Percentiles rank a stretch among this genome's conserved stretches.
These are phyloP conservation scores for Protaetia brevitarsis DNA, from an alignment of 1,140 invertebrate species.

Conservation along the genomic window DNA sequence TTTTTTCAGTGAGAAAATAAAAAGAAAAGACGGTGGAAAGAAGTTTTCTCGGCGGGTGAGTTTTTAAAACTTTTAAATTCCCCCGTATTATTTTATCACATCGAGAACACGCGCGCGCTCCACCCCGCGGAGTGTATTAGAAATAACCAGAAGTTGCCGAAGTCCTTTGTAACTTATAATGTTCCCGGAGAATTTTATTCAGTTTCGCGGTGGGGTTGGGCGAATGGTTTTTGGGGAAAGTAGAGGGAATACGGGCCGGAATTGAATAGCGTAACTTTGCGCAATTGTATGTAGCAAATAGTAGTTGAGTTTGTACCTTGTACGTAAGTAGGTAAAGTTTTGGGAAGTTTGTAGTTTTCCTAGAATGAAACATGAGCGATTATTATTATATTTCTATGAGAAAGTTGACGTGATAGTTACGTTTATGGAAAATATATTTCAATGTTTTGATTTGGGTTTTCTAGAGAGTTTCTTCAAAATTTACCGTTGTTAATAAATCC, in stretches of 20 bases:
- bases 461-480: no score
- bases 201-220: not conserved
- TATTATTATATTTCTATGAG: no score
- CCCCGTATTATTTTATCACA: conserved; percentile 10
- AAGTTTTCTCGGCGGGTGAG: conserved; percentile 3
- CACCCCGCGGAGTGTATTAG: conserved; percentile 11
- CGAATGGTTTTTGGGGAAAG: not conserved
- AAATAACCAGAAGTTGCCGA: not conserved
- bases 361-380: no score
- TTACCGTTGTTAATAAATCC: no score
- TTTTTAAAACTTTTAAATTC: conserved; percentile 16
- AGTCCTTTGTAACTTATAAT: conserved; percentile 14
- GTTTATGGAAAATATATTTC: no score
- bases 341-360: no score
- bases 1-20: not conserved
- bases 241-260: not conserved
- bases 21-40: not conserved
- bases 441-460: no score
- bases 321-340: no score
- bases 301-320: no score
- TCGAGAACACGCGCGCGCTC: not conserved
- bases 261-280: not conserved
- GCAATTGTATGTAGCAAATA: no score
- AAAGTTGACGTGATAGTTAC: no score
- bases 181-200: conserved; percentile 6